These are phyloP conservation scores for Amiota mariae DNA, from an alignment of 2,888 invertebrate species.

Conservation along the genomic window DNA sequence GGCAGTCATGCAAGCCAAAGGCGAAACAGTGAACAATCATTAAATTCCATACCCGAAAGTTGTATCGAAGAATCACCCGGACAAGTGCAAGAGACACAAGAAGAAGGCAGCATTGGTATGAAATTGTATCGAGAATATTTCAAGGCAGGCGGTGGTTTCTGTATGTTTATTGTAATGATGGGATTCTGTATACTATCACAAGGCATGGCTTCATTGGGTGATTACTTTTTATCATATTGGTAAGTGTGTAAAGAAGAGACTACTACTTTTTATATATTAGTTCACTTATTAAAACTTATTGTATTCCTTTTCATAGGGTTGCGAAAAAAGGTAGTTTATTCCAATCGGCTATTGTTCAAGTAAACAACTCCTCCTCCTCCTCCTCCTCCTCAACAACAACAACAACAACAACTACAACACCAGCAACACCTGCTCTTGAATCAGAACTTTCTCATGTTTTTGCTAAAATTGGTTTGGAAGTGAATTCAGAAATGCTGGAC, in stretches of 20 bases:
- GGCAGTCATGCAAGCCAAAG: conserved; percentile 61
- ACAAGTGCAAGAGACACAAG: conserved; percentile 76
- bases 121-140: conserved; percentile 81
- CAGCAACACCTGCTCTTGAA: conserved; percentile 38
- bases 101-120: conserved; percentile 78
- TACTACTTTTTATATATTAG: background rate
- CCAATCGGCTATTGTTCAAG: background rate
- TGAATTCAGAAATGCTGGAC: conserved; percentile 64
- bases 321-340: conserved; percentile 52
- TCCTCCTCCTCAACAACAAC: no score
- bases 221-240: conserved; percentile 88
- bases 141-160: conserved; percentile 80
- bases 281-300: background rate
- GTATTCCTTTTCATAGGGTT: conserved; percentile 44
- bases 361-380: no score
- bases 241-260: conserved; percentile 39
- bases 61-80: conserved; percentile 73
- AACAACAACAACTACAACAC: conserved; percentile 24
- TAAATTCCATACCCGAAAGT: conserved; percentile 75
- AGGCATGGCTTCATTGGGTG: conserved; percentile 81
- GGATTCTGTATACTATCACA: conserved; percentile 81
- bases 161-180: conserved; percentile 77
- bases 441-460: conserved; percentile 51
- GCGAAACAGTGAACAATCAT: conserved; percentile 72
- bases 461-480: conserved; percentile 50